Percentiles rank a stretch among this genome's conserved stretches.
These are phyloP conservation scores for Labia minor DNA, from an alignment of 2,888 invertebrate genomes.

Conservation along the genomic window DNA sequence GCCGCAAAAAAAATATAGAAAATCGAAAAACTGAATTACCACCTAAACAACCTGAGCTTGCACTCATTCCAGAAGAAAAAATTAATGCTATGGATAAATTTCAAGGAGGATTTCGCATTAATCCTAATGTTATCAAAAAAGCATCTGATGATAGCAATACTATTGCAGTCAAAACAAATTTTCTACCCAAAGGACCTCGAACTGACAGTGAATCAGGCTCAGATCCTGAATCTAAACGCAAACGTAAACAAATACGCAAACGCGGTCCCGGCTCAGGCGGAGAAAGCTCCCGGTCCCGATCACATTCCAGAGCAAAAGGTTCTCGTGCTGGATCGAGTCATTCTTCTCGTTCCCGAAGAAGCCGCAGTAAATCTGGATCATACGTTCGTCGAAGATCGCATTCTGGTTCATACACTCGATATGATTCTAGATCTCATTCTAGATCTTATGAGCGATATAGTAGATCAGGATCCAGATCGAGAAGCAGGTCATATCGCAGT, in stretches of 20 bases:
- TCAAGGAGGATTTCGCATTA: conserved; percentile 26
- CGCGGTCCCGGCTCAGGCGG: conserved; percentile 22
- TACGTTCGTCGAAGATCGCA: conserved; percentile 25
- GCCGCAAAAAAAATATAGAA: conserved; percentile 23
- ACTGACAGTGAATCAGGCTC: conserved; percentile 37
- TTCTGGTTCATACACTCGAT: conserved; percentile 47
- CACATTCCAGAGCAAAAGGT: conserved; percentile 36
- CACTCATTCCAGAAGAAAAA: conserved; percentile 21
- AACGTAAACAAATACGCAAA: conserved; percentile 29
- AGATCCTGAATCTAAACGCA: conserved; percentile 34
- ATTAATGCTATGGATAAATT: conserved; percentile 24
- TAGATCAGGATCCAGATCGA: conserved; percentile 36
- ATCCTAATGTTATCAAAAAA: conserved; percentile 23
- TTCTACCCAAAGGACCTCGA: conserved; percentile 33
- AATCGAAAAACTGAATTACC: background rate
- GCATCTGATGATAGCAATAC: conserved; percentile 35
- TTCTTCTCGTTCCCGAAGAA: conserved; percentile 29
- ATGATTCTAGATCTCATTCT: conserved; percentile 32
- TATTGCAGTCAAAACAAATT: conserved; percentile 36
- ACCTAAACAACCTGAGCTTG: background rate
- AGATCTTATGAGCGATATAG: conserved; percentile 27
- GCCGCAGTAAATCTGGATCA: conserved; percentile 27
- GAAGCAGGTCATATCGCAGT: conserved; percentile 39
- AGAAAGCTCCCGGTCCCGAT: conserved; percentile 38
- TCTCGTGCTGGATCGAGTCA: conserved; percentile 31